Base-by-base conservation (phyloP, 2,797 vertebrate species). In the Geotrypetes seraphini region DNA sequence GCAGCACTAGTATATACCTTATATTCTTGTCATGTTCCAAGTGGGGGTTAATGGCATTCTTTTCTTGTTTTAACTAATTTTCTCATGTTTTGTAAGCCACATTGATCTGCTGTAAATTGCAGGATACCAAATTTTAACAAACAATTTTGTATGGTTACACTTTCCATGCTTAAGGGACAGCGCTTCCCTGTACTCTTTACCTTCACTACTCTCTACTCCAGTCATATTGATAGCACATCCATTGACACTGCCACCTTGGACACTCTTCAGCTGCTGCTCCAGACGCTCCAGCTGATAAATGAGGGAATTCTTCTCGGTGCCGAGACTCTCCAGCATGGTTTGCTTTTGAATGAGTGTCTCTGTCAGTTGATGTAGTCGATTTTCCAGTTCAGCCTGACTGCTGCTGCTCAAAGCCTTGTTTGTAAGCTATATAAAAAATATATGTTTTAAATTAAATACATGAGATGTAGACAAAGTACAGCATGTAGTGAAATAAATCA, bases 261-360 rank as follows among this genome's bases (percentile, higher is more conserved):
- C 14, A 5, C 30, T 78, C 66, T 90, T 96, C 45, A 96, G 63
- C 65, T 97, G 96, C 38, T 91, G 86, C 35, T 97, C 92, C 0
- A 97, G 71, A 6, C 90, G 78, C 69, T 99, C 96, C 57, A 99
- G 73, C 50, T 99, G 96, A 62, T 96, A 97, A 38, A 89, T 88
- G 31, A 99, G 85, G 0, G 95, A 91, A 65, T 79, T 97, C 49
- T 98, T 98, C 35, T 99, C 96, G 0, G 96, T 99, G 57, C 96
- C 90, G 50, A 99, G 78, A 36, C 85, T 91, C 71, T 99, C 96
- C 66, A 99, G 69, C 90, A 94, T 85, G 5, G 95, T 99, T 75
- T 99, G 96, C 62, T 99, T 99, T 83, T 99, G 96, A 73, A 99
- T 99, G 57, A 99, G 75, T 1, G 93, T 94, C 78, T 99, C 95